Conservation (phyloP, 2,113 vertebrate genomes). For the Henicopernis longicauda region DNA sequence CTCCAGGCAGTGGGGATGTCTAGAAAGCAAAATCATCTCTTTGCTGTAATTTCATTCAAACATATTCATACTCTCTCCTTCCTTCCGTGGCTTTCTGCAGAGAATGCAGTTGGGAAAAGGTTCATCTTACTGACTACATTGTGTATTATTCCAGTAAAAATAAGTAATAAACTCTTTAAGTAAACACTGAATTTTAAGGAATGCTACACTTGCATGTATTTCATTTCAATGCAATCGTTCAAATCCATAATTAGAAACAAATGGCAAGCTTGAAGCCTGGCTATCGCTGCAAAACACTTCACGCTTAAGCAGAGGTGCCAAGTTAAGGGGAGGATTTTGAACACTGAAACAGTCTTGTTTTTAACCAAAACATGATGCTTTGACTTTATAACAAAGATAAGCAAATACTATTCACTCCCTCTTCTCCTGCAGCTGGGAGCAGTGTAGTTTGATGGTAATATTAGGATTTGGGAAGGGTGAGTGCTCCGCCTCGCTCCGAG, state of each 20-base stretch:
- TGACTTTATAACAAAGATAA: neutral
- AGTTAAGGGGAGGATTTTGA: neutral
- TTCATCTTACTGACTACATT: slow-evolving; percentile 40
- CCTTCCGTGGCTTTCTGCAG: slow-evolving; percentile 3
- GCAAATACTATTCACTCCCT: neutral
- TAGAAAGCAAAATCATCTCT: slow-evolving; percentile 30
- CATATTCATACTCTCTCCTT: neutral
- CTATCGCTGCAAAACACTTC: neutral
- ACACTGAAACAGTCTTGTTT: neutral
- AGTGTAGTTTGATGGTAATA: neutral
- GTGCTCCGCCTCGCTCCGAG: fast-evolving
- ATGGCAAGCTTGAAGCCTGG: neutral
- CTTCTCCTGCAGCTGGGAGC: neutral
- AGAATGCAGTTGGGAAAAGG: slow-evolving; percentile 11
- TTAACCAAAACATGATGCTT: slow-evolving; percentile 5
- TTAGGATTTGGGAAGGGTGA: neutral
- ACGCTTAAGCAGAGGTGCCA: neutral
- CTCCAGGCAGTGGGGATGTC: neutral
- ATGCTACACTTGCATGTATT: slow-evolving; percentile 45
- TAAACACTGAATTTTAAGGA: slow-evolving; percentile 46
- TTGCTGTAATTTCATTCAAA: slow-evolving; percentile 48
- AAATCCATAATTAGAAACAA: slow-evolving; percentile 56
- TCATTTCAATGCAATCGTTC: slow-evolving; percentile 21
- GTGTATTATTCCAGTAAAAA: slow-evolving; percentile 57
- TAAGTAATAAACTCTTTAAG: slow-evolving; percentile 61